Percentiles rank a stretch among this genome's conserved stretches.
These are phyloP conservation scores for Hiodon alosoides DNA, from an alignment of 2,113 vertebrate species.

Conservation along the genomic window DNA sequence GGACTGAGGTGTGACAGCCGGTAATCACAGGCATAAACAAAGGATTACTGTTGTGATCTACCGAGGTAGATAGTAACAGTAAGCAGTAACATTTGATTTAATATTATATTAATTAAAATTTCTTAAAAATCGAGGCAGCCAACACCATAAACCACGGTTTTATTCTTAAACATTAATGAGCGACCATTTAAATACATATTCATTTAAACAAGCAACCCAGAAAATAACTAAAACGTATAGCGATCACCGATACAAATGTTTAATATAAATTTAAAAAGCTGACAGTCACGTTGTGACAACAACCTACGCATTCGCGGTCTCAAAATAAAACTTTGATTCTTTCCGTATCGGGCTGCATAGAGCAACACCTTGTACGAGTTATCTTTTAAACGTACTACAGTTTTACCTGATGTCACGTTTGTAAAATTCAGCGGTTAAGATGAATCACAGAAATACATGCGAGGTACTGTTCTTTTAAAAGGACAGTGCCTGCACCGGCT, in stretches of 20 bases:
- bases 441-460: constrained; percentile 18
- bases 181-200: not conserved
- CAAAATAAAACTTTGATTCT: not conserved
- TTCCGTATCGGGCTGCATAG: not conserved
- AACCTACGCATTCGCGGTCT: not conserved
- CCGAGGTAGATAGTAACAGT: too few relatives aligned
- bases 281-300: not conserved
- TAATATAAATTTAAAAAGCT: not conserved
- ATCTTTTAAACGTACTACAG: not conserved
- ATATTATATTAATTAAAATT: too few relatives aligned
- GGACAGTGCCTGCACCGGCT: not conserved
- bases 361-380: not conserved
- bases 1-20: too few relatives aligned
- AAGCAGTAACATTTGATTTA: too few relatives aligned
- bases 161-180: not conserved
- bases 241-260: not conserved
- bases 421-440: not conserved
- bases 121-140: too few relatives aligned
- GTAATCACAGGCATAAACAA: too few relatives aligned
- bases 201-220: not conserved
- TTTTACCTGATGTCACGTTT: not conserved
- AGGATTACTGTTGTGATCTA: too few relatives aligned
- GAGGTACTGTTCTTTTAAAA: constrained; percentile 14
- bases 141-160: too few relatives aligned
- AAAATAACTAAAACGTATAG: not conserved